Conservation (phyloP, 2,888 invertebrate species). For the Lymantria dispar region DNA sequence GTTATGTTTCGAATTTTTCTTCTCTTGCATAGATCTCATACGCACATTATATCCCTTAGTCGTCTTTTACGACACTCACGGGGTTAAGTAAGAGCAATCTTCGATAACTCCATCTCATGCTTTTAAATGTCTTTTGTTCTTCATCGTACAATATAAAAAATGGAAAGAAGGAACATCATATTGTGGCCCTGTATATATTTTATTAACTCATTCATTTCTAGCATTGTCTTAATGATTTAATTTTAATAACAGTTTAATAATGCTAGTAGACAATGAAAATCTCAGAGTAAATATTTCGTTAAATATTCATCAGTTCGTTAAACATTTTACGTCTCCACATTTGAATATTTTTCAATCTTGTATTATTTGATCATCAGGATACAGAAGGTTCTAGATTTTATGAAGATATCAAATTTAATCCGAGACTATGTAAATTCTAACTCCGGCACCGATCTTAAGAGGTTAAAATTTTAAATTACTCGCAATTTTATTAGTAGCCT, state of each 20-base stretch:
- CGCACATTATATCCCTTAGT: too few species aligned
- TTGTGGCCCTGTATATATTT: too few species aligned
- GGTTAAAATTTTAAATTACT: conserved; percentile 11
- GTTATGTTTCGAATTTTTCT: too few species aligned
- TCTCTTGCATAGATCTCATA: too few species aligned
- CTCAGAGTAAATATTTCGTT: conserved; percentile 4
- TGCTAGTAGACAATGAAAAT: conserved; percentile 1
- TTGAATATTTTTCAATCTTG: conserved; percentile 2
- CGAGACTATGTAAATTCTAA: conserved; percentile 7
- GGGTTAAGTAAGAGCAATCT: too few species aligned
- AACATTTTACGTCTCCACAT: conserved; percentile 3
- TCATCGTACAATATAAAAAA: too few species aligned
- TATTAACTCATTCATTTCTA: too few species aligned
- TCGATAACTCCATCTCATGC: too few species aligned
- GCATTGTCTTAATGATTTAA: not conserved
- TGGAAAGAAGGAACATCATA: too few species aligned
- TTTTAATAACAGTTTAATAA: conserved; percentile 4
- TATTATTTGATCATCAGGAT: not conserved
- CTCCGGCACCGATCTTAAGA: conserved; percentile 8
- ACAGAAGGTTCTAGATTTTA: conserved; percentile 7
- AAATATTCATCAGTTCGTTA: conserved; percentile 10
- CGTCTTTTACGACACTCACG: too few species aligned
- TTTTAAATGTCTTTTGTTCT: too few species aligned
- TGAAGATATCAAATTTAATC: conserved; percentile 2
- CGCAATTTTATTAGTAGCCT: conserved; percentile 1